These are phyloP conservation scores for Drusus annulatus DNA, from an alignment of 1,140 invertebrate species.

Conservation along the genomic window DNA sequence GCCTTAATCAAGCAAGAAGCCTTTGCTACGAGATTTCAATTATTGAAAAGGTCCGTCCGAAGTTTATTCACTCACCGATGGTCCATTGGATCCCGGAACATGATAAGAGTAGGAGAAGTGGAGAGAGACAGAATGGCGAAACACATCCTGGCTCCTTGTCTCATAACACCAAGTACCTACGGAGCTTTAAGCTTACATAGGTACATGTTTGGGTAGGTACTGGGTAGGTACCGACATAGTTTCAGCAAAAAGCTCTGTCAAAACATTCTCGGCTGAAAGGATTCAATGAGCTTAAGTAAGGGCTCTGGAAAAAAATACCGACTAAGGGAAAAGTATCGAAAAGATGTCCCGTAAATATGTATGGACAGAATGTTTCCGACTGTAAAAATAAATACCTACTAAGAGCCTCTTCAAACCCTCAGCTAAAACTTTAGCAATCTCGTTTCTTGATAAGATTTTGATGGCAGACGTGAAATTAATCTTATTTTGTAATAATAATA, in stretches of 20 bases:
- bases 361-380: slow-evolving; percentile 11
- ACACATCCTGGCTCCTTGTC: slow-evolving; percentile 31
- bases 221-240: neutral
- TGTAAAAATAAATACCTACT: slow-evolving; percentile 6
- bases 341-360: slow-evolving; percentile 30
- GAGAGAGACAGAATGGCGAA: slow-evolving; percentile 26
- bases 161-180: slow-evolving; percentile 17
- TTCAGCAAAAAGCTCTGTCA: slow-evolving; percentile 39
- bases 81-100: slow-evolving; percentile 20
- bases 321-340: slow-evolving; percentile 30
- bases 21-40: slow-evolving; percentile 20
- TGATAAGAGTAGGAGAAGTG: slow-evolving; percentile 7
- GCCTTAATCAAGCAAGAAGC: slow-evolving; percentile 34
- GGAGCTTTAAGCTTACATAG: slow-evolving; percentile 18
- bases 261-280: slow-evolving; percentile 38
- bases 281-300: slow-evolving; percentile 40
- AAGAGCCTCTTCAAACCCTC: neutral
- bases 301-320: slow-evolving; percentile 34
- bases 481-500: no score
- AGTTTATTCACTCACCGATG: slow-evolving; percentile 31
- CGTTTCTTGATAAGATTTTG: no score
- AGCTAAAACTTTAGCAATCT: no score
- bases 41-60: slow-evolving; percentile 27
- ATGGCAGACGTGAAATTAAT: no score
- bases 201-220: no score